These are phyloP conservation scores for Cnemophilus loriae DNA, from an alignment of 2,113 vertebrate species.

Conservation along the genomic window DNA sequence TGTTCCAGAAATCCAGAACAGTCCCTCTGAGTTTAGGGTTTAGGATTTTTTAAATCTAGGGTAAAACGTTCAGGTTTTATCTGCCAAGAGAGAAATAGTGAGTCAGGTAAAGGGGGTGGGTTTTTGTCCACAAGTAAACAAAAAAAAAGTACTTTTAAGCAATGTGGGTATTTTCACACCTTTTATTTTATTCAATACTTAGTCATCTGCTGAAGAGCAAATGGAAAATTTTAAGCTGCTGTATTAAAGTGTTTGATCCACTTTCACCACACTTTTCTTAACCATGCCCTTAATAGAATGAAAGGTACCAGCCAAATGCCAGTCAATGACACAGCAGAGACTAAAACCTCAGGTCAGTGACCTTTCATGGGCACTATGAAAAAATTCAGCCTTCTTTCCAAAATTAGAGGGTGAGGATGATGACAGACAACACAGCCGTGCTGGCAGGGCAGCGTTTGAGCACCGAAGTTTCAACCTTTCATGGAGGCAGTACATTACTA, in stretches of 20 bases:
- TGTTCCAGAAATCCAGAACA: background rate
- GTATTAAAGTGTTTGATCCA: background rate
- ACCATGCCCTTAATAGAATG: background rate
- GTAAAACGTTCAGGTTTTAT: background rate
- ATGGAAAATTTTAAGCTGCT: background rate
- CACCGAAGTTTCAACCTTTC: background rate
- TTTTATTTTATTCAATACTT: background rate
- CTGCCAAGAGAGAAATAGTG: background rate
- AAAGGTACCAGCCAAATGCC: background rate
- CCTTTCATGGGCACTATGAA: background rate
- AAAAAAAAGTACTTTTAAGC: background rate
- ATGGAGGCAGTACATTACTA: background rate
- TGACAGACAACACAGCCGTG: background rate
- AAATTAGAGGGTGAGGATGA: background rate
- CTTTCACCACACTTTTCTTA: background rate
- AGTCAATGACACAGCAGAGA: background rate
- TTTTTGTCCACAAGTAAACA: background rate
- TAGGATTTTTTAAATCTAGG: background rate
- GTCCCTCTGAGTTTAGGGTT: background rate
- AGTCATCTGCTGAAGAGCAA: background rate
- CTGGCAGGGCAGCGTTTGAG: background rate
- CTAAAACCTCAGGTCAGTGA: constrained; percentile 30
- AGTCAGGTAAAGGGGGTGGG: background rate
- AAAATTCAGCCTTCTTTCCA: background rate
- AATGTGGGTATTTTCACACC: background rate